Evolutionary conservation across 2,113 vertebrate genomes (phyloP).

Genomic region (Eleginops maclovinus): DNA sequence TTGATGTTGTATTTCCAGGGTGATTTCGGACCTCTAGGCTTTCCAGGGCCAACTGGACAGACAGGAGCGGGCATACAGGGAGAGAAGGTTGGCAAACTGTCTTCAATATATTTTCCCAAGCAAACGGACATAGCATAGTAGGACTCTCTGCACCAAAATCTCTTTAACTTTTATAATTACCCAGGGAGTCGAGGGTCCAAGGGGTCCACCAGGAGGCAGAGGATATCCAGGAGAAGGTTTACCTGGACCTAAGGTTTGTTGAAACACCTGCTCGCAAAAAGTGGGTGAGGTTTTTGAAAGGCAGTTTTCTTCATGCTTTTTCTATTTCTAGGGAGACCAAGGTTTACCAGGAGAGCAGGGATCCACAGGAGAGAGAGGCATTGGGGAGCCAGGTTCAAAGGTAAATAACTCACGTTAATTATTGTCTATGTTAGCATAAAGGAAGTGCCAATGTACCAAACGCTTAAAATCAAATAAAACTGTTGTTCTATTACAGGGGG

Average conservation of each 20-base stretch:
- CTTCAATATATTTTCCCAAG: neutral
- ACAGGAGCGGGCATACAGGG: constrained; percentile 87
- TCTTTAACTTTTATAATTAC: neutral
- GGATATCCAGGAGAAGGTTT: constrained; percentile 88
- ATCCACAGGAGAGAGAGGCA: constrained; percentile 85
- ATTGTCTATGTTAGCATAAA: neutral
- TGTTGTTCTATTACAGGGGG: constrained; percentile 80
- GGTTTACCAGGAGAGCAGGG: constrained; percentile 90
- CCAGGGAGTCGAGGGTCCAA: constrained; percentile 89
- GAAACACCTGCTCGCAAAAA: neutral
- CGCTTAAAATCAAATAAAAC: neutral
- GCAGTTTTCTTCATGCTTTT: neutral
- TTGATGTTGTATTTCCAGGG: constrained; percentile 77
- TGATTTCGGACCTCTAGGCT: constrained; percentile 85
- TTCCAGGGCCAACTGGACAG: constrained; percentile 84
- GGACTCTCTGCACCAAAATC: neutral
- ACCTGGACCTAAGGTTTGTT: constrained; percentile 89
- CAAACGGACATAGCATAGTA: neutral
- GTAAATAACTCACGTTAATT: constrained; percentile 57
- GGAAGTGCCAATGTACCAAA: neutral
- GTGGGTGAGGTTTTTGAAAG: neutral
- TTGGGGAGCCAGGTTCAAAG: constrained; percentile 87
- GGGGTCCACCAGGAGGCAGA: constrained; percentile 85
- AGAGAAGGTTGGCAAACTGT: constrained; percentile 84
- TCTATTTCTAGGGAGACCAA: constrained; percentile 84